Evolutionary conservation across 2,113 vertebrate genomes (phyloP).

Genomic region (Orcinus orca): DNA sequence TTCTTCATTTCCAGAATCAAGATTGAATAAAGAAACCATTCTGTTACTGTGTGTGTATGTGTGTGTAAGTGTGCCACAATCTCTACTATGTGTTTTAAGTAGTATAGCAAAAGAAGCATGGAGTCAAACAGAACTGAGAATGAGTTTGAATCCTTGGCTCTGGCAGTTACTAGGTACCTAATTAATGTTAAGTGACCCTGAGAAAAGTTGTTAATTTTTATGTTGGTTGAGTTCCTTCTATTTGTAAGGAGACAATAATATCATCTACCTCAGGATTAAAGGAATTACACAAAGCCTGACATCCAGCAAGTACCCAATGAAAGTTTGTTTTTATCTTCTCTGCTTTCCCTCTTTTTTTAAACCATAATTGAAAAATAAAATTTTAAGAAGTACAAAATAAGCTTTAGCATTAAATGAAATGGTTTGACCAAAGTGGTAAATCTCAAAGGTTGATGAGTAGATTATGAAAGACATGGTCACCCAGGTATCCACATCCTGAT

Average conservation of each 20-base stretch:
- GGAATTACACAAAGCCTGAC: neutral
- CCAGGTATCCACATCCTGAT: neutral
- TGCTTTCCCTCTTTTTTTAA: neutral
- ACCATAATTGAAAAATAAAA: neutral
- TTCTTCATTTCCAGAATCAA: conserved; percentile 26
- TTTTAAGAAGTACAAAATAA: neutral
- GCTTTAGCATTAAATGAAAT: neutral
- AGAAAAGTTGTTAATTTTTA: neutral
- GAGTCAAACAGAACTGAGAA: neutral
- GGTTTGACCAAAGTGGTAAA: neutral
- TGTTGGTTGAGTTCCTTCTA: neutral
- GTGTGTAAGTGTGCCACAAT: neutral
- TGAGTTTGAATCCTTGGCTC: neutral
- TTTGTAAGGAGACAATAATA: neutral
- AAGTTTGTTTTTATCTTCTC: neutral
- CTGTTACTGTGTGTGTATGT: neutral
- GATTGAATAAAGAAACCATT: neutral
- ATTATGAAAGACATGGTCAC: neutral
- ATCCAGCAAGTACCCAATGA: neutral
- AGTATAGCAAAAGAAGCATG: neutral
- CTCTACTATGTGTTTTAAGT: neutral
- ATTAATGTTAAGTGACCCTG: neutral
- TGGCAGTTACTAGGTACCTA: neutral
- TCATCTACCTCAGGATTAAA: neutral
- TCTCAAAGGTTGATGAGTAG: neutral